Evolutionary conservation across 2,797 vertebrate genomes (phyloP), one percentile per base, ranked within the genome.

Genomic region (Ptychobarbus kaznakovi): DNA sequence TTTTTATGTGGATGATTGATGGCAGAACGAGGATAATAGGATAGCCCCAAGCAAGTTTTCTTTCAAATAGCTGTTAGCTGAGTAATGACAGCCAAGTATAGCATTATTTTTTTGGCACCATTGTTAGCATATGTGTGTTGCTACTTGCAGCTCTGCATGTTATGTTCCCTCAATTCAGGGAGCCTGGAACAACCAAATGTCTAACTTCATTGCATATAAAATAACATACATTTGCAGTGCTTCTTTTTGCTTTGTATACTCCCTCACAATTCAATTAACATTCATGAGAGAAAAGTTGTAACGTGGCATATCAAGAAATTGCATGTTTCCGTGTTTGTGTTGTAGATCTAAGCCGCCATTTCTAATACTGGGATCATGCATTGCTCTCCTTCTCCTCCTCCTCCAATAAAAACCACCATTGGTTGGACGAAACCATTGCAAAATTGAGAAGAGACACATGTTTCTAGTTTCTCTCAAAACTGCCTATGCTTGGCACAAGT

Each of bases 21-120:
- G 88, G 84, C 74, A 87, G 87, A 84, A 83, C 56, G 82, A 11
- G 40, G 42, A 87, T 74, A 69, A 85, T n/a, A 89, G 87, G 78
- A 78, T 87, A 20, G 89, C 91, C 92, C 75, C 28, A 25, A 92
- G 93, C 91, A 81, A 89, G 83, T 90, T 90, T 86, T 88, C 87
- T 91, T 92, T 90, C 90, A 92, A 91, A 95, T 94, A 93, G 91
- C 91, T 92, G 86, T 92, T 89, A 86, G 91, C 35, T 95, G 94
- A 94, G 93, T 95, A 93, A 95, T 94, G 93, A 92, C 94, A 94
- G 89, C 87, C 87, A 87, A 82, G 92, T 89, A 90, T 78, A 82
- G 84, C 77, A 63, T 65, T 93, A 92, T 94, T 92, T 51, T 70
- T 69, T 72, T 61, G 40, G 58, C 40, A 32, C n/a, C 28, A 28